Evolutionary conservation across 2,888 invertebrate genomes (phyloP), one percentile per base, ranked within the genome.

Genomic region (Cepaea hortensis): DNA sequence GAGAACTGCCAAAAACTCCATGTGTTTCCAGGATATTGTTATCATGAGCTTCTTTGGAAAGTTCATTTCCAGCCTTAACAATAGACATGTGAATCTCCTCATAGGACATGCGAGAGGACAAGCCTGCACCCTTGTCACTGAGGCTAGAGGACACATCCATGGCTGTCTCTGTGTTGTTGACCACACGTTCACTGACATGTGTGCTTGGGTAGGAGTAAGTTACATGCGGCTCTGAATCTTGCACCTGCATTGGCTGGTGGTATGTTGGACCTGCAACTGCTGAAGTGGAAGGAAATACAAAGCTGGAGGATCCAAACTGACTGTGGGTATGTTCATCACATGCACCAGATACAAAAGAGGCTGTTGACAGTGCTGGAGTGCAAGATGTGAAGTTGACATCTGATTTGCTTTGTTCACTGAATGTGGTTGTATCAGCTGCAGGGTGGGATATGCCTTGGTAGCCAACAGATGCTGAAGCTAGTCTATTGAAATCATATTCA

Each of bases 11-110:
- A 81, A n/a, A 70, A 20, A 81, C 81, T 70, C 5, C 72, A 70
- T 79, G 79, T 9, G 76, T 68, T n/a, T 55, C 61, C 9, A 23
- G 0, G 3, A 18, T 9, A 13, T 50, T 70, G 6, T 50, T 55
- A 15, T 79, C 70, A 50, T 15, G 23, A 5, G 70, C 18, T 20
- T 85, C 46, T 72, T 77, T 85, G 20, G 81, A 81, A 6, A 85
- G 23, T 48, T 7, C 73, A 55, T 86, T 68, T 20, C 86, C 82
- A 7, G 83, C 86, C 18, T 86, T 83, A 6, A 86, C 83, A 86
- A 86, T 83, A 20, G 83, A 86, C 65, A 35, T 82, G 68, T 86
- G 86, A 61, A 86, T 83, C 65, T 86, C 86, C 46, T 86, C 83
- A 83, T 48, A 86, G 18, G 76, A 76, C 3, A 86, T 65, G 20